Evolutionary conservation across 2,113 vertebrate species (phyloP).

Genomic region (Casuarius casuarius): DNA sequence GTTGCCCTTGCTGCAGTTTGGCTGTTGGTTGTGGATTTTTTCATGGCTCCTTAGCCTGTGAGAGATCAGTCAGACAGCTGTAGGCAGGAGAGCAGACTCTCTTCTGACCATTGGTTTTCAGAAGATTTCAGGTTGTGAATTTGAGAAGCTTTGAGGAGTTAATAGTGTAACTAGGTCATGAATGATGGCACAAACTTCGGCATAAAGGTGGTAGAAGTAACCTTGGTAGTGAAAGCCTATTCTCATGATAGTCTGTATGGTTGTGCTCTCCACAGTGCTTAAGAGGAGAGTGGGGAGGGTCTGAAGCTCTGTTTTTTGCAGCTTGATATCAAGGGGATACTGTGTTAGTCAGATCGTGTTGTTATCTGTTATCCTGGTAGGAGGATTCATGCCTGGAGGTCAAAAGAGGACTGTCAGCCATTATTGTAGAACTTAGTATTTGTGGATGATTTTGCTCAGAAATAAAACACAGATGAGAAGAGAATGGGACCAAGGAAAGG

Average conservation of each 20-base stretch:
- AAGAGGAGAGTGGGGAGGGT: background rate
- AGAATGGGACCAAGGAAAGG: background rate
- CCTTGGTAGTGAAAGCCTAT: accelerated
- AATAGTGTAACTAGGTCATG: background rate
- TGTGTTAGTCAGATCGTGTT: background rate
- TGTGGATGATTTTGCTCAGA: background rate
- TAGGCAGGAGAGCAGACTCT: background rate
- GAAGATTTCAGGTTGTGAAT: background rate
- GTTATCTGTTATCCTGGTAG: background rate
- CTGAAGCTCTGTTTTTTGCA: background rate
- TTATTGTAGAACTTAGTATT: background rate
- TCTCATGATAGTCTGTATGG: background rate
- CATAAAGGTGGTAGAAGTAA: background rate
- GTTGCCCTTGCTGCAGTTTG: too few relatives aligned
- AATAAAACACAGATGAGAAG: background rate
- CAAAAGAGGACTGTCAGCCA: background rate
- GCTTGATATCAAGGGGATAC: background rate
- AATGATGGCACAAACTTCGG: background rate
- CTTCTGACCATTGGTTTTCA: background rate
- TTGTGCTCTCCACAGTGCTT: background rate
- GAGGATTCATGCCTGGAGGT: background rate
- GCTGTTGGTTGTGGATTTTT: too few relatives aligned
- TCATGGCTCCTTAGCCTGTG: too few relatives aligned
- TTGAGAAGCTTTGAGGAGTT: background rate
- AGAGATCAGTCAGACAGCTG: too few relatives aligned